phyloP scores from a whole-genome alignment of 2,797 vertebrate genomes.

The Philypnodon macrostomus region DNA sequence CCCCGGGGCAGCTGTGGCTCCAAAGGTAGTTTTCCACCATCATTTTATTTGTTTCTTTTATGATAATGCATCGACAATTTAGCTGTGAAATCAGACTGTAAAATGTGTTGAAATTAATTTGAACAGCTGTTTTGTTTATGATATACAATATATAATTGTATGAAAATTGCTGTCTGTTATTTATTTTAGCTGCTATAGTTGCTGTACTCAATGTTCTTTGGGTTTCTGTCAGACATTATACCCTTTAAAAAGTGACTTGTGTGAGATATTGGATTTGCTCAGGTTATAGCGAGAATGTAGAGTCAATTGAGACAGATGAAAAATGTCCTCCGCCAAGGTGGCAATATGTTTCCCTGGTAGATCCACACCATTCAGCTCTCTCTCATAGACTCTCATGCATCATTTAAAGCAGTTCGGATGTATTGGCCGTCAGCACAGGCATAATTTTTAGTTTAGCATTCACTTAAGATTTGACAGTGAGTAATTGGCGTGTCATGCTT shows the following conservation, averaged over 20 bases:
- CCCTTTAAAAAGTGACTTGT: constrained; percentile 62
- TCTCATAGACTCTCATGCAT: constrained; percentile 45
- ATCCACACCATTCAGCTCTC: constrained; percentile 33
- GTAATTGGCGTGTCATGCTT: constrained; percentile 37
- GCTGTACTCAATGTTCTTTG: too few species aligned
- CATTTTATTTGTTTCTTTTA: too few species aligned
- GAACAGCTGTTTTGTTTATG: too few species aligned
- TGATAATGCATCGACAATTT: too few species aligned
- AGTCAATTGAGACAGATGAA: constrained; percentile 54
- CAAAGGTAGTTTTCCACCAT: too few species aligned
- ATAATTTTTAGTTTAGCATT: constrained; percentile 46
- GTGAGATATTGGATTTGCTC: constrained; percentile 67
- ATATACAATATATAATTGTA: too few species aligned
- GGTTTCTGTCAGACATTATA: constrained; percentile 57
- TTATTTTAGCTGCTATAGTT: too few species aligned
- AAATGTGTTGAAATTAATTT: too few species aligned
- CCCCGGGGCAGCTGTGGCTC: too few species aligned
- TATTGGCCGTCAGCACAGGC: constrained; percentile 26
- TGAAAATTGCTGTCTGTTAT: too few species aligned
- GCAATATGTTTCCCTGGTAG: constrained; percentile 35
- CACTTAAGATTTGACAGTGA: constrained; percentile 45
- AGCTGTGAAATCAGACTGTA: too few species aligned
- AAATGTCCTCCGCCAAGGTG: constrained; percentile 51
- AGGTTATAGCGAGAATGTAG: constrained; percentile 50
- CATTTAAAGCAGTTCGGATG: constrained; percentile 44